These are phyloP conservation scores for Falco cherrug DNA, from an alignment of 2,797 vertebrate genomes.

Conservation along the genomic window DNA sequence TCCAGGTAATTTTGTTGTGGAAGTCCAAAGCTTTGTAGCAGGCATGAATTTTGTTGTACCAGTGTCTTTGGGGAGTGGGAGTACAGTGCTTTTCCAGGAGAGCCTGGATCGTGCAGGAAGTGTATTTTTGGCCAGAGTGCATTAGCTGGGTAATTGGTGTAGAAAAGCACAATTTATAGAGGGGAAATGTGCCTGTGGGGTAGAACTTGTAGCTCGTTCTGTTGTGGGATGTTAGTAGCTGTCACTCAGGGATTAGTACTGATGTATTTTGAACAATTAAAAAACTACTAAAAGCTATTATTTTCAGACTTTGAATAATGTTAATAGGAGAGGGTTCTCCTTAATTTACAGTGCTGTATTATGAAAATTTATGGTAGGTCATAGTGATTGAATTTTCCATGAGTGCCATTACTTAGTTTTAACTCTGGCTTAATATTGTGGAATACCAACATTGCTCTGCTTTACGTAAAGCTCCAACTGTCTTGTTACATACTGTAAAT, in stretches of 20 bases:
- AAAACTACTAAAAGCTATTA: background rate
- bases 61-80: background rate
- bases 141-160: background rate
- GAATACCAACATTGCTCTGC: background rate
- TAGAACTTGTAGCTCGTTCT: background rate
- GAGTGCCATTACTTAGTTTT: background rate
- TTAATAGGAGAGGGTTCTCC: background rate
- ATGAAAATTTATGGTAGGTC: background rate
- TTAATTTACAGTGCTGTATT: background rate
- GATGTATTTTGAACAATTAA: background rate
- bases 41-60: background rate
- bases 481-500: background rate
- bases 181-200: background rate
- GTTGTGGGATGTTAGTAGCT: background rate
- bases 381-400: background rate
- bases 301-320: background rate
- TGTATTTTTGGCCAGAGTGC: background rate
- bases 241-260: background rate
- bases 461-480: background rate
- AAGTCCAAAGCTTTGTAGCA: background rate
- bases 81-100: background rate
- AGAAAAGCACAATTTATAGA: background rate
- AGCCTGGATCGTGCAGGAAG: background rate
- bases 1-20: background rate
- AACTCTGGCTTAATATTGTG: background rate